These are phyloP conservation scores for Acanthis flammea DNA, from an alignment of 2,797 vertebrate species.

Conservation along the genomic window DNA sequence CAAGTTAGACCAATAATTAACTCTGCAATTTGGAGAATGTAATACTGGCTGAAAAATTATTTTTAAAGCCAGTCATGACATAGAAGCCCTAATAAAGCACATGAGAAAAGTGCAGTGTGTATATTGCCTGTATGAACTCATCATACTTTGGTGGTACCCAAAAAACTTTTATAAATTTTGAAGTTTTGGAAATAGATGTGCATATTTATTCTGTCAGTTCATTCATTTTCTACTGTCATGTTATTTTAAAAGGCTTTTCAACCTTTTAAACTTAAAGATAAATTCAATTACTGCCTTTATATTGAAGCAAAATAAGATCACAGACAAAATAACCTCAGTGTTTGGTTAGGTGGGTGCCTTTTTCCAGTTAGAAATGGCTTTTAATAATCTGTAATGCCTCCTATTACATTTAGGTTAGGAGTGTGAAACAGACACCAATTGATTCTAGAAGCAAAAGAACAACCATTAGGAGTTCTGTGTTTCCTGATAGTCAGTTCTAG, in stretches of 20 bases:
- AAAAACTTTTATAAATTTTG: slow-evolving; percentile 8
- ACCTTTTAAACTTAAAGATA: slow-evolving; percentile 23
- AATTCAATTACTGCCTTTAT: not conserved
- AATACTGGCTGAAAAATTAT: slow-evolving; percentile 16
- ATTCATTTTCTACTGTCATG: not conserved
- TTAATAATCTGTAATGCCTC: not conserved
- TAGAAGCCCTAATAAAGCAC: not conserved
- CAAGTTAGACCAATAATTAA: slow-evolving; percentile 22
- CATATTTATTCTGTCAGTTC: not conserved
- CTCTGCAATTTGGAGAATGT: slow-evolving; percentile 25
- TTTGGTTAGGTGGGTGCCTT: not conserved
- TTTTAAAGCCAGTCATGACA: not conserved
- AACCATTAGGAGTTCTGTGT: not conserved
- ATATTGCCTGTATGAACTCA: not conserved
- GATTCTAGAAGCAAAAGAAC: not conserved
- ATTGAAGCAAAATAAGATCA: slow-evolving; percentile 3
- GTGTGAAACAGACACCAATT: not conserved
- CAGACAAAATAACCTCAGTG: not conserved
- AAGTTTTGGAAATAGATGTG: slow-evolving; percentile 5
- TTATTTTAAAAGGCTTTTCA: slow-evolving; percentile 20
- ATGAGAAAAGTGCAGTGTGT: not conserved
- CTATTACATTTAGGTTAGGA: not conserved
- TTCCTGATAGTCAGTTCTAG: not conserved
- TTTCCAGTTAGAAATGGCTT: not conserved
- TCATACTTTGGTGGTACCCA: not conserved